These are phyloP conservation scores for Speoplatyrhinus poulsoni DNA, from an alignment of 2,113 vertebrate species.

Conservation along the genomic window DNA sequence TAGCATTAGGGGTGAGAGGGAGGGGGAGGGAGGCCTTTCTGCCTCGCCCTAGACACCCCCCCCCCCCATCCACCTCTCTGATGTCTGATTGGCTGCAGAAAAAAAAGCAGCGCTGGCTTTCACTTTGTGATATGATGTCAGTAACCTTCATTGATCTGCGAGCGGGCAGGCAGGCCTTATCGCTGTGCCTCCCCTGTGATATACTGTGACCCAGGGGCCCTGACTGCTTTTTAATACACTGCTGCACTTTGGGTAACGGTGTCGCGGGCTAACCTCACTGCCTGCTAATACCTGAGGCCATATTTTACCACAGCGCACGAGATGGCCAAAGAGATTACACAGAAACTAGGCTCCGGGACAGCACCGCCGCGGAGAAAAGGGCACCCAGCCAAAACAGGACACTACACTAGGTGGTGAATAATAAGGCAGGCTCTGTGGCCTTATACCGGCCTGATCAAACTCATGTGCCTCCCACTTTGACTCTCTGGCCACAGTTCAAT, in stretches of 20 bases:
- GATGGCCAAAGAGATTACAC: slow-evolving; percentile 61
- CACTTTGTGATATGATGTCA: slow-evolving; percentile 98
- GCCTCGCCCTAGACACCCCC: slow-evolving; percentile 29
- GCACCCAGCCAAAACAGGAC: slow-evolving; percentile 29
- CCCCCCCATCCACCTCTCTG: slow-evolving; percentile 37
- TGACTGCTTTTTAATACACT: slow-evolving; percentile 96
- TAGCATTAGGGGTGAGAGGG: slow-evolving; percentile 12
- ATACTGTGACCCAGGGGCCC: slow-evolving; percentile 87
- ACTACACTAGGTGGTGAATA: slow-evolving; percentile 19
- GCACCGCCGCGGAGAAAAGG: slow-evolving; percentile 50
- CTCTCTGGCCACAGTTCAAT: slow-evolving; percentile 24
- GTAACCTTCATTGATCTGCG: slow-evolving; percentile 98
- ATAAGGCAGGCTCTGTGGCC: slow-evolving; percentile 9
- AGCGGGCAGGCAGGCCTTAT: slow-evolving; percentile 90
- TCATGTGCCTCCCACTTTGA: slow-evolving; percentile 5
- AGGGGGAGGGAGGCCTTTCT: slow-evolving; percentile 27
- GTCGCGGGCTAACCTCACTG: slow-evolving; percentile 70
- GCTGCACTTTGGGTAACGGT: slow-evolving; percentile 82
- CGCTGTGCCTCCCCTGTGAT: slow-evolving; percentile 87
- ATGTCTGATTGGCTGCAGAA: slow-evolving; percentile 81
- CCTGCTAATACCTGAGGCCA: slow-evolving; percentile 72
- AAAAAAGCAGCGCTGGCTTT: slow-evolving; percentile 92
- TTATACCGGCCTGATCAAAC: slow-evolving; percentile 13
- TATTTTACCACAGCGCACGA: slow-evolving; percentile 66
- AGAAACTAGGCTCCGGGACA: slow-evolving; percentile 50